Evolutionary conservation across 1,140 invertebrate species (phyloP).

Genomic region (Pseudachorutes palmiensis): DNA sequence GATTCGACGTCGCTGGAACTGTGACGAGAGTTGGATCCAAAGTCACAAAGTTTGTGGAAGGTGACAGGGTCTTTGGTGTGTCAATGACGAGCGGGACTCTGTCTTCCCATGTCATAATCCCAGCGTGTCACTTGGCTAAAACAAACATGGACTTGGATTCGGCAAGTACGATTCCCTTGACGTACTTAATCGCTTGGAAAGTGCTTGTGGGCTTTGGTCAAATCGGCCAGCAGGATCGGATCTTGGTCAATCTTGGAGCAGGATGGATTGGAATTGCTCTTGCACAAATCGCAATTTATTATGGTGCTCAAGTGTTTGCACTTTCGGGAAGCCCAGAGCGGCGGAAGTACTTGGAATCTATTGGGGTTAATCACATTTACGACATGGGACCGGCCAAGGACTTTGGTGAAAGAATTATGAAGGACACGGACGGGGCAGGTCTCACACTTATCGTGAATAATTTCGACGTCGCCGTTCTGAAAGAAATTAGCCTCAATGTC

Average conservation of each 20-base stretch:
- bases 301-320: not conserved
- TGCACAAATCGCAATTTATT: not conserved
- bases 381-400: not conserved
- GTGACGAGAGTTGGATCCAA: not conserved
- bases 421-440: not conserved
- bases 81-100: not conserved
- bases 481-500: not conserved
- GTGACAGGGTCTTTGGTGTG: not conserved
- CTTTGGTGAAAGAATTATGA: not conserved
- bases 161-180: not conserved
- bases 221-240: not conserved
- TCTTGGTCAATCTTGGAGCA: not conserved
- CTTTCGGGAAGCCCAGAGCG: not conserved
- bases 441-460: not conserved
- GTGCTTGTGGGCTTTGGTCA: not conserved
- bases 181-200: not conserved
- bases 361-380: not conserved
- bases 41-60: not conserved
- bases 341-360: not conserved
- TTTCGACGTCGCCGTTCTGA: not conserved
- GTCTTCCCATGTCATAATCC: not conserved
- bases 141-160: not conserved
- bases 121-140: not conserved
- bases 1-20: slow-evolving; percentile 1
- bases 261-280: slow-evolving; percentile 6